phyloP scores from a whole-genome alignment of 2,113 vertebrate species.

The Myiagra hebetior region DNA sequence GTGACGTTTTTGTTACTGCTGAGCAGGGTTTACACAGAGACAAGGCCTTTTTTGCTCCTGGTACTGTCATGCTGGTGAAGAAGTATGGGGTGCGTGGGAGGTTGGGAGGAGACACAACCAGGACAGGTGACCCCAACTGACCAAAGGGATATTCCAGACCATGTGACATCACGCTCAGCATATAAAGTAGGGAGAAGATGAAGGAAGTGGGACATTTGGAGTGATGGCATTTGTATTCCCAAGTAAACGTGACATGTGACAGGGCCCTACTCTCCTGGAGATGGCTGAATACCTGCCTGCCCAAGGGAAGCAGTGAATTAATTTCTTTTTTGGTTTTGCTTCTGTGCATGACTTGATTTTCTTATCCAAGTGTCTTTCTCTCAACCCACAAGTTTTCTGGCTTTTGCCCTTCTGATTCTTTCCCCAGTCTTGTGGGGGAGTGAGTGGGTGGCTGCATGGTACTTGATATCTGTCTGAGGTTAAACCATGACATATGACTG shows the following conservation, averaged over 20 bases:
- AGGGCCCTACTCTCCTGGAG: neutral
- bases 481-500: neutral
- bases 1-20: neutral
- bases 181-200: neutral
- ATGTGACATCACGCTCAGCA: neutral
- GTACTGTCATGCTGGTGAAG: neutral
- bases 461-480: neutral
- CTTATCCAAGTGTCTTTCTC: neutral
- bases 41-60: neutral
- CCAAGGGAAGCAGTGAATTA: neutral
- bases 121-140: neutral
- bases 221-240: neutral
- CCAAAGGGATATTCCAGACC: neutral
- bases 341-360: neutral
- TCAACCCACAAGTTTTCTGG: neutral
- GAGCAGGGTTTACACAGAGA: neutral
- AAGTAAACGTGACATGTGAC: rapidly evolving
- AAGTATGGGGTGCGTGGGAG: neutral
- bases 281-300: neutral
- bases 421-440: neutral
- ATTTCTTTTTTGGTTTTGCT: neutral
- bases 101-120: neutral
- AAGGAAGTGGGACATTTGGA: neutral
- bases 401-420: neutral
- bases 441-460: neutral